Evolutionary conservation across 2,113 vertebrate genomes (phyloP).

Genomic region (Emydura subglobosa): DNA sequence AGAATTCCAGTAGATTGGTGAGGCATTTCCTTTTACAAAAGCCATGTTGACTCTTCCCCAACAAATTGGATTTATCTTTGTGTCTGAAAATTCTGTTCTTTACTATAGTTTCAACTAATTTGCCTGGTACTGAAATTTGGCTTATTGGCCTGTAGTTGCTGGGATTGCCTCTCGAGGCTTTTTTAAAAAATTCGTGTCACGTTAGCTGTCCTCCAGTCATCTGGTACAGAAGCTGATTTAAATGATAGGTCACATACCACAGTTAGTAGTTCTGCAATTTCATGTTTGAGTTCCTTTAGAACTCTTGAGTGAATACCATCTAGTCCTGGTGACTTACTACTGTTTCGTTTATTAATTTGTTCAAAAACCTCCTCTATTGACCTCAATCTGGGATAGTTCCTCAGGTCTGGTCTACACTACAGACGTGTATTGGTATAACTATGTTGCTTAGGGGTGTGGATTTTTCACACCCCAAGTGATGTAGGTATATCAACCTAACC

Average conservation of each 20-base stretch:
- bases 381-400: neutral
- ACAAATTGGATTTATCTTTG: neutral
- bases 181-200: too few relatives aligned
- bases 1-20: neutral
- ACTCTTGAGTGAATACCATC: neutral
- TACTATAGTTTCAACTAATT: neutral
- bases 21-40: too few relatives aligned
- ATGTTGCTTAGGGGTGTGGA: too few relatives aligned
- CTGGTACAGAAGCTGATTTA: neutral
- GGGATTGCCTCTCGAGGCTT: too few relatives aligned
- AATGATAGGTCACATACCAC: neutral
- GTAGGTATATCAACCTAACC: too few relatives aligned
- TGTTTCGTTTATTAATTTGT: neutral
- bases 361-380: neutral
- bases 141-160: too few relatives aligned
- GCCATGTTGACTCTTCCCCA: neutral
- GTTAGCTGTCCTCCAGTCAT: too few relatives aligned
- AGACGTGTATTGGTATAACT: neutral
- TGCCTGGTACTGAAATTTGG: too few relatives aligned
- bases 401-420: neutral
- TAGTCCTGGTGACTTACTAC: neutral
- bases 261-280: neutral
- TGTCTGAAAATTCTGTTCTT: neutral
- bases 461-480: too few relatives aligned
- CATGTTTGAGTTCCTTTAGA: neutral